Evolutionary conservation across 1,140 invertebrate species (phyloP).

Genomic region (Diprion similis): DNA sequence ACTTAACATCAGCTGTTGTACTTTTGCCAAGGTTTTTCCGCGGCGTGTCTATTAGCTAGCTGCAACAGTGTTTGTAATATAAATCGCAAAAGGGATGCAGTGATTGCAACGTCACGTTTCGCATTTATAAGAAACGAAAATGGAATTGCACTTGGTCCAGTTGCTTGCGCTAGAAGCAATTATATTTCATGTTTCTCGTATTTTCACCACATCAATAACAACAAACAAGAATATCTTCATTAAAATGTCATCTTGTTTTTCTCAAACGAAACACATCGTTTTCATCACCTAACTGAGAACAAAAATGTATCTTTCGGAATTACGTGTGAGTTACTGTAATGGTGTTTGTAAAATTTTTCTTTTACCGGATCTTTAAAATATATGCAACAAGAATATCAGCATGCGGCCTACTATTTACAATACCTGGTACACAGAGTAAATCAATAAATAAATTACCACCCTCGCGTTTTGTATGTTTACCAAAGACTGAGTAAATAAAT

Average conservation of each 20-base stretch:
- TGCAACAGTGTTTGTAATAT: neutral
- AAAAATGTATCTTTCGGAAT: too few relatives aligned
- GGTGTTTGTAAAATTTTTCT: neutral
- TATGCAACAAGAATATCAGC: neutral
- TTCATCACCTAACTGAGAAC: too few relatives aligned
- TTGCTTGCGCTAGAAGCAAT: too few relatives aligned
- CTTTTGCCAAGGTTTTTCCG: neutral
- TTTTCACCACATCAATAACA: too few relatives aligned
- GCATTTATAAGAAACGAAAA: neutral
- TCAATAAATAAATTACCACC: neutral
- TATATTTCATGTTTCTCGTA: too few relatives aligned
- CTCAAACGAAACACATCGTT: too few relatives aligned
- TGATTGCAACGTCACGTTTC: neutral
- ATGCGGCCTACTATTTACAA: neutral
- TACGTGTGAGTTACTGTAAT: too few relatives aligned
- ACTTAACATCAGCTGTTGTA: neutral
- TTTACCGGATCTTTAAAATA: neutral
- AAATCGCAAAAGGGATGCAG: neutral
- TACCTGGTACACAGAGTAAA: neutral
- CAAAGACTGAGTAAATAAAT: neutral
- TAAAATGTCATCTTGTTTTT: too few relatives aligned
- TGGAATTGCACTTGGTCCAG: too few relatives aligned
- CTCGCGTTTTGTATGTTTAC: neutral
- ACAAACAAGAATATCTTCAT: too few relatives aligned
- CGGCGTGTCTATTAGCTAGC: too few relatives aligned